Evolutionary conservation across 2,113 vertebrate species (phyloP), one percentile per base, ranked within the genome.

Genomic region (Catharus fuscescens): DNA sequence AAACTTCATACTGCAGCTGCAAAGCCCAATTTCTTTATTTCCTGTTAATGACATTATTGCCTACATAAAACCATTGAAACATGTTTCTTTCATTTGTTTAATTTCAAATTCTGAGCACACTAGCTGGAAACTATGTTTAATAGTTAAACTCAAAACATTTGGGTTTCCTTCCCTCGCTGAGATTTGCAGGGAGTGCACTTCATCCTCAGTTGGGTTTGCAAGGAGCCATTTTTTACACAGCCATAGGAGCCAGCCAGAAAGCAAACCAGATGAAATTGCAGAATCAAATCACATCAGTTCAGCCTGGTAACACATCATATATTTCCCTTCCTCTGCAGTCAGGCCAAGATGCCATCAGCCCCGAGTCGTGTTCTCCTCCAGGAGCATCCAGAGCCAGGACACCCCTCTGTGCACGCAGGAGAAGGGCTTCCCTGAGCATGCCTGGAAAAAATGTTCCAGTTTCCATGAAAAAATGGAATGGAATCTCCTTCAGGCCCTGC

Each of bases 71-170:
- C 97, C 97, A 97, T 92, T 64, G 97, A 98, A 97, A 98, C 97
- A 98, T 98, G 97, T 97, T 98, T 98, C 97, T 98, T 98, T 98
- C 98, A 98, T 98, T 98, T 98, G 98, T 97, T 98, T 98, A 97
- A 95, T 98, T 98, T 98, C 97, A 96, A 97, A 98, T 98, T 98
- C 97, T 97, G 97, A 98, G 97, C 93, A 97, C 97, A 97, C 97
- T 97, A 86, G 72, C 96, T 98, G 98, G 98, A 98, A 98, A 98
- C 97, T 98, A 96, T 98, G 98, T 95, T 98, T 98, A 98, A 98
- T 86, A 97, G 97, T 97, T 98, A 98, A 98, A 98, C 97, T 98
- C 96, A 97, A 98, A 98, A 97, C 98, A 98, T 96, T 98, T 98
- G 98, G 95, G 60, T 97, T 97, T 96, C 95, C 97, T 97, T 84